phyloP scores from a whole-genome alignment of 2,797 vertebrate species.

The Oryzias dopingdopingensis region DNA sequence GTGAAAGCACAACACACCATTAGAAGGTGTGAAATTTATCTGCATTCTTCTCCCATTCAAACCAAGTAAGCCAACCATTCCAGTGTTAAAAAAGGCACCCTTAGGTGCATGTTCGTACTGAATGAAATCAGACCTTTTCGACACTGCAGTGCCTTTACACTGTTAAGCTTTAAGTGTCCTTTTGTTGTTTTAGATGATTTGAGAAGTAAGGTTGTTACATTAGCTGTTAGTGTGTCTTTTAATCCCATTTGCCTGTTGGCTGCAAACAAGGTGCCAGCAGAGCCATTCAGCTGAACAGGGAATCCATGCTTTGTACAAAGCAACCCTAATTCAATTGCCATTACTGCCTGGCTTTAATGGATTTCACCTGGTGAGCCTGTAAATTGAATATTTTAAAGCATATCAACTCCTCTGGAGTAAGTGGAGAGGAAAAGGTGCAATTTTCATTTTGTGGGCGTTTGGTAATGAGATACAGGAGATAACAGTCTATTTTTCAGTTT shows the following conservation, averaged over 20 bases:
- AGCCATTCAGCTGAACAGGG: slow-evolving; percentile 51
- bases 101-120: slow-evolving; percentile 27
- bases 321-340: slow-evolving; percentile 67
- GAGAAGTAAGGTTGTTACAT: slow-evolving; percentile 64
- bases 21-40: too few relatives aligned
- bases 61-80: too few relatives aligned
- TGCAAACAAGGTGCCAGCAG: slow-evolving; percentile 61
- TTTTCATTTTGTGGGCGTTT: slow-evolving; percentile 57
- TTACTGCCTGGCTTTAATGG: slow-evolving; percentile 64
- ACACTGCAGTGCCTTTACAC: slow-evolving; percentile 23
- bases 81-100: background rate
- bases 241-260: slow-evolving; percentile 70
- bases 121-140: slow-evolving; percentile 37
- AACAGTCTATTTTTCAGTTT: slow-evolving; percentile 47
- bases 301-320: slow-evolving; percentile 49
- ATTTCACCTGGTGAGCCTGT: slow-evolving; percentile 67
- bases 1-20: too few relatives aligned
- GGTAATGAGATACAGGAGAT: slow-evolving; percentile 46
- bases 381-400: slow-evolving; percentile 69
- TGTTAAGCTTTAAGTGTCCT: slow-evolving; percentile 43
- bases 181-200: slow-evolving; percentile 65
- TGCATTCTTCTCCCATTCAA: too few relatives aligned
- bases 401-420: slow-evolving; percentile 62
- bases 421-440: slow-evolving; percentile 42
- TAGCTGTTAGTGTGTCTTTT: slow-evolving; percentile 54